Evolutionary conservation across 2,797 vertebrate species (phyloP).

Genomic region (Sebastes trivittatus): DNA sequence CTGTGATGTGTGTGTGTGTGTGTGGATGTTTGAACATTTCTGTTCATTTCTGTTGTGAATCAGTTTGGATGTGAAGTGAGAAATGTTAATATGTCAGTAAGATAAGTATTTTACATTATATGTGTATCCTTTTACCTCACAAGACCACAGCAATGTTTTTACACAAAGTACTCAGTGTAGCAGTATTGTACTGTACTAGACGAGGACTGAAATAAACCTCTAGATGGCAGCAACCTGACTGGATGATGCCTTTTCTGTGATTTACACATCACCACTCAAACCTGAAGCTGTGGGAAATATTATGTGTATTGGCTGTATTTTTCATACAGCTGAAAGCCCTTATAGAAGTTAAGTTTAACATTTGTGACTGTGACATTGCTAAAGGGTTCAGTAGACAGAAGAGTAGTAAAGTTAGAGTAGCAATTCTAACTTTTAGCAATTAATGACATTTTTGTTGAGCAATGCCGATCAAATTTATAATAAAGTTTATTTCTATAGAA

Average conservation of each 20-base stretch:
- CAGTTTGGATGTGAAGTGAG: slow-evolving; percentile 16
- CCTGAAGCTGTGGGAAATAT: neutral
- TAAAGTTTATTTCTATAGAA: no score
- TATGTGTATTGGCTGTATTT: no score
- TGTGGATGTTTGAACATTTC: neutral
- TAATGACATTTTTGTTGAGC: neutral
- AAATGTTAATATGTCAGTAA: slow-evolving; percentile 13
- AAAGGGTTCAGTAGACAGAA: neutral
- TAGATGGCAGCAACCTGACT: slow-evolving; percentile 55
- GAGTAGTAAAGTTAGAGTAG: neutral
- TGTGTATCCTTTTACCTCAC: slow-evolving; percentile 58
- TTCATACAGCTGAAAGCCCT: neutral
- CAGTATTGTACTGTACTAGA: slow-evolving; percentile 18
- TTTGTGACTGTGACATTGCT: neutral
- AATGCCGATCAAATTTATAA: neutral
- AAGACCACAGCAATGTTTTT: slow-evolving; percentile 45
- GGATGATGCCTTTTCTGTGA: neutral
- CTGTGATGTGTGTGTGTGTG: slow-evolving; percentile 6
- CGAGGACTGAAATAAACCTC: slow-evolving; percentile 56
- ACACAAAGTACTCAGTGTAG: neutral
- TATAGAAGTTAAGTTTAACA: neutral
- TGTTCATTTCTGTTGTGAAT: slow-evolving; percentile 6
- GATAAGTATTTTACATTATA: slow-evolving; percentile 22
- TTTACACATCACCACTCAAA: neutral
- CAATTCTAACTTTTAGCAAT: neutral